phyloP scores from a whole-genome alignment of 2,888 invertebrate genomes.

The Notodonta ziczac region DNA sequence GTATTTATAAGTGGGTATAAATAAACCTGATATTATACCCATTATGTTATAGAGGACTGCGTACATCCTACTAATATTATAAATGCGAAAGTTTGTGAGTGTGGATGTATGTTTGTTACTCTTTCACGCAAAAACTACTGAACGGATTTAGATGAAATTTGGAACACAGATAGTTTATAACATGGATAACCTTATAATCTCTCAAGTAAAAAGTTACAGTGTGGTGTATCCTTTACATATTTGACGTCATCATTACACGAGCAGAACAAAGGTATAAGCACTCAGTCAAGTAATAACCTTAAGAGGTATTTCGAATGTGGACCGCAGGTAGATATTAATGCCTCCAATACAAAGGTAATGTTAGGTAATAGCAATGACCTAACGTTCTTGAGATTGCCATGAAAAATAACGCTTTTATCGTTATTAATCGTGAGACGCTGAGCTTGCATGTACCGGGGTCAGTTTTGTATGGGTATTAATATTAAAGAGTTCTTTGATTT shows the following conservation, averaged over 20 bases:
- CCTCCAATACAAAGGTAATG: slow-evolving; percentile 21
- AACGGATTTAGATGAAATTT: too few relatives aligned
- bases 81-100: too few relatives aligned
- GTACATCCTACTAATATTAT: too few relatives aligned
- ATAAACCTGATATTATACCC: too few relatives aligned
- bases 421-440: slow-evolving; percentile 26
- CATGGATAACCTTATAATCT: too few relatives aligned
- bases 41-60: too few relatives aligned
- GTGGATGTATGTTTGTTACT: too few relatives aligned
- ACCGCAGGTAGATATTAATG: slow-evolving; percentile 20
- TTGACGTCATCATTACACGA: slow-evolving; percentile 16
- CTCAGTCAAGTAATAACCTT: slow-evolving; percentile 15
- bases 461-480: not conserved
- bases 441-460: slow-evolving; percentile 5
- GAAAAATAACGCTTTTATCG: slow-evolving; percentile 25
- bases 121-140: too few relatives aligned
- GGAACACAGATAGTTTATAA: too few relatives aligned
- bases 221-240: not conserved
- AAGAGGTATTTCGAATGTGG: slow-evolving; percentile 12
- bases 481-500: not conserved
- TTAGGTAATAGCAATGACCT: slow-evolving; percentile 15
- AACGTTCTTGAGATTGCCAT: slow-evolving; percentile 23
- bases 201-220: not conserved
- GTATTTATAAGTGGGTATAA: too few relatives aligned
- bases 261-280: slow-evolving; percentile 19